Conservation (phyloP, 2,113 vertebrate genomes). For the Eublepharis macularius region DNA sequence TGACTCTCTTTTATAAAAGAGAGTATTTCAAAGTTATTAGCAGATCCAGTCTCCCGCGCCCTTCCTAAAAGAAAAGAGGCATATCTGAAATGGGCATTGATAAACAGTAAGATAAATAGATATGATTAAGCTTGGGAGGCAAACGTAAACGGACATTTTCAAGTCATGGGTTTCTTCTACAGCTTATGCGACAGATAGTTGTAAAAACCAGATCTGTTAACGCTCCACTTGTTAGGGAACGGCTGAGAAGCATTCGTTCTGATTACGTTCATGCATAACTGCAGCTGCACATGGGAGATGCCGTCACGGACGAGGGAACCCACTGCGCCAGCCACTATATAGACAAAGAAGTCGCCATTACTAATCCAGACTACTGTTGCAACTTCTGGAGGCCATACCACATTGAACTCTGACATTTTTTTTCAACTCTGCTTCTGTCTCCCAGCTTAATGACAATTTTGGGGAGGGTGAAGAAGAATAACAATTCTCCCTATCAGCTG, state of each 20-base stretch:
- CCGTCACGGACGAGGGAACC: background rate
- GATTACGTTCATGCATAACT: background rate
- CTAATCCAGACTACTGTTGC: background rate
- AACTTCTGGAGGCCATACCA: background rate
- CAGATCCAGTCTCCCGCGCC: background rate
- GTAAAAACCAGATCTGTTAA: background rate
- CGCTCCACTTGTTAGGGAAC: background rate
- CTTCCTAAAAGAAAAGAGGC: background rate
- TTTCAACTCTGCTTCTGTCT: background rate
- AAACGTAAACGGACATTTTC: background rate
- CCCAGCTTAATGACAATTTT: background rate
- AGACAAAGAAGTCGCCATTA: background rate
- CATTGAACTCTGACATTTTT: background rate
- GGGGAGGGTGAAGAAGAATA: background rate
- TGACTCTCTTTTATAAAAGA: conserved; percentile 33
- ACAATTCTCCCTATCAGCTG: background rate
- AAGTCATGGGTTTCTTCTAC: background rate
- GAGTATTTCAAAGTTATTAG: conserved; percentile 37
- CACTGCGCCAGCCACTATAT: background rate
- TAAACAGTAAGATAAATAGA: background rate
- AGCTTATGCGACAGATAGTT: background rate
- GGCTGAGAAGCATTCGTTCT: conserved; percentile 4
- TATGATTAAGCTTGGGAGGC: background rate
- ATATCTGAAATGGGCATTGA: background rate
- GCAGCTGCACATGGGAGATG: background rate